These are phyloP conservation scores for Sylvia borin DNA, from an alignment of 2,797 vertebrate genomes.

Conservation along the genomic window DNA sequence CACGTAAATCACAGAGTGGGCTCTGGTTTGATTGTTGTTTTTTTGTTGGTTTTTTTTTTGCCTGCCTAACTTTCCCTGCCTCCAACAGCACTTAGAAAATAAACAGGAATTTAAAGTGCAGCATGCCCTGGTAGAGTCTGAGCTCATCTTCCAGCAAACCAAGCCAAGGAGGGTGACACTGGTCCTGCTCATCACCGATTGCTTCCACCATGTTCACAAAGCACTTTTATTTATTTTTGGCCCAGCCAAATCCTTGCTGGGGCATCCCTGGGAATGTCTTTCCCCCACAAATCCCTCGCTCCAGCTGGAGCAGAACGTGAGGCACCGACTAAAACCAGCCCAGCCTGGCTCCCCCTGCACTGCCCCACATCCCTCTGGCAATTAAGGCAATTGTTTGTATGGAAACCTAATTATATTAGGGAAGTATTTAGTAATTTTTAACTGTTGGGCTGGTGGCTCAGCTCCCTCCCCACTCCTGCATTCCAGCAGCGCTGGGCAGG, in stretches of 20 bases:
- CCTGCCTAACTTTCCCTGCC: not conserved
- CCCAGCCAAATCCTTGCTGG: not conserved
- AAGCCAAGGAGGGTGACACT: not conserved
- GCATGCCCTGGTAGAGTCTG: accelerated
- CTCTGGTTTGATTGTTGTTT: not conserved
- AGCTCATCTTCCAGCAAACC: not conserved
- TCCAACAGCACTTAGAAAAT: not conserved
- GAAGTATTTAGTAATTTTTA: conserved; percentile 58
- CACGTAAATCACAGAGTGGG: conserved; percentile 23
- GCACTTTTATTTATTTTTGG: not conserved
- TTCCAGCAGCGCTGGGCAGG: not conserved
- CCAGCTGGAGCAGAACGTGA: not conserved
- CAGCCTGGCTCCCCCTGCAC: not conserved
- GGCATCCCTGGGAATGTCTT: not conserved
- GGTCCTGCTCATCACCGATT: accelerated
- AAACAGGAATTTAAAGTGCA: not conserved
- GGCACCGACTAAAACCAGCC: not conserved
- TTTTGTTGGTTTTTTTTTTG: not conserved
- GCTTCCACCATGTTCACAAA: accelerated
- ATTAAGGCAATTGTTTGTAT: conserved; percentile 30
- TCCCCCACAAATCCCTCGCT: accelerated
- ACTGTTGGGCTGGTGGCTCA: not conserved
- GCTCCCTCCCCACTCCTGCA: conserved; percentile 5
- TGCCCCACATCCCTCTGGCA: not conserved
- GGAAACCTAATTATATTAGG: conserved; percentile 30